Base-by-base conservation (phyloP, 30 jellyfish, hydroid and myxozoan species). In the Nemopilema nomurai region DNA sequence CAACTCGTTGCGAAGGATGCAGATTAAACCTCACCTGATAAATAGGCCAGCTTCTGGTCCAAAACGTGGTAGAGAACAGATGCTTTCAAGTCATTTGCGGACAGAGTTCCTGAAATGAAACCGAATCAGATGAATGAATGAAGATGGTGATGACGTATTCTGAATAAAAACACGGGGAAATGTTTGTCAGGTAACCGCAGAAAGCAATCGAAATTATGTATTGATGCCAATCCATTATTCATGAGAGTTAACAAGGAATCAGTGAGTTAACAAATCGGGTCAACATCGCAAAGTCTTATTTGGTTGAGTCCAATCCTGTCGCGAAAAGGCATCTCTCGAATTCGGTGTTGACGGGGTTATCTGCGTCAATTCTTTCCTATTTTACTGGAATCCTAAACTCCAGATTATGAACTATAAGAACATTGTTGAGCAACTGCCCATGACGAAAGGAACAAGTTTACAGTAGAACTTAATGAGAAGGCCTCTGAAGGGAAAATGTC, bases 41-140 rank as follows among this genome's bases (percentile, higher is more conserved):
- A 49, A 74, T 52, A 84, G 6, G 93, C 93, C 0, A 73, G 83
- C 63, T 74, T 84, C 51, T 51, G 69, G 17, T 84, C 32, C 33
- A 84, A 51, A 17, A 41, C 49, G 83, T 68, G 76, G 53, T 32
- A 57, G 51, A 84, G 63, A 24, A 81, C 93, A 73, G 93, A 73
- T 51, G 93, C 87, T 73, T 74, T 78, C 63, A 83, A 70, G 24
- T 83, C 91, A 83, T 66, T 83, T 33, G 93, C 67, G 79, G 85
- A 51, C 69, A 84, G 70, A 22, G 84, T 74, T 74, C 74, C 93
- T 84, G 83, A 73, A 74, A 84, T 21, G 26, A 73, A 68, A 68
- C 4, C 33, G 24, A 68, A 41, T 50, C 57, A 41, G 57, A 41
- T 41, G 57, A 41, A 41, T 41, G n/a, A n/a, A 41, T 41, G 6